A percentile compares a stretch with the other conserved stretches of the same genome.
Evolutionary conservation across 53 echinoderm and acorn worm genomes (phyloP).

Genomic region (Holothuria leucospilota): DNA sequence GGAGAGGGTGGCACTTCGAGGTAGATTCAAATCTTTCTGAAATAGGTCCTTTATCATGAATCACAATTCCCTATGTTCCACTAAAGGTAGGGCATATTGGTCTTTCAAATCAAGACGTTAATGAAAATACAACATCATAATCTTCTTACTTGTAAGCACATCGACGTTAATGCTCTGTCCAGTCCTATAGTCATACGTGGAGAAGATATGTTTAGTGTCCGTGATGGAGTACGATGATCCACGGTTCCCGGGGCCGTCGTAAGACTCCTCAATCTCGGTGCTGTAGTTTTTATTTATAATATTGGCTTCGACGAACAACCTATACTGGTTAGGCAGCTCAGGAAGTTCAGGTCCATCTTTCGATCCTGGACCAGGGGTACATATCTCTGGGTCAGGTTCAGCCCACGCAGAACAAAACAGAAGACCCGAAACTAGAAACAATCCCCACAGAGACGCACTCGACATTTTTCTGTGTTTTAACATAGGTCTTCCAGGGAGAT

Average conservation of each 20-base stretch:
- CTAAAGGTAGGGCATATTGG: too few relatives aligned
- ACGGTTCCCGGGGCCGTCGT: conserved; percentile 72
- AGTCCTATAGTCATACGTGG: conserved; percentile 68
- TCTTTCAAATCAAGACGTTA: too few relatives aligned
- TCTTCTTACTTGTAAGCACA: conserved; percentile 22
- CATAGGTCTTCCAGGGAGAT: too few relatives aligned
- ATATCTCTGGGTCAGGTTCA: conserved; percentile 62
- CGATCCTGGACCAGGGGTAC: conserved; percentile 57
- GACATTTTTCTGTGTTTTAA: too few relatives aligned
- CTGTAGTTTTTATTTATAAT: conserved; percentile 64
- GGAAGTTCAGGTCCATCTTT: conserved; percentile 71
- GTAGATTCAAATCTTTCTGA: too few relatives aligned
- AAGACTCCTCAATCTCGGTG: conserved; percentile 74
- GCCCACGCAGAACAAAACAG: not conserved
- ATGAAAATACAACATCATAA: not conserved
- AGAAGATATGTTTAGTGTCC: conserved; percentile 45
- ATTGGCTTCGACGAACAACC: conserved; percentile 63
- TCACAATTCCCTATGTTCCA: too few relatives aligned
- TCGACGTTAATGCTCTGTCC: conserved; percentile 59
- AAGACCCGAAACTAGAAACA: too few relatives aligned
- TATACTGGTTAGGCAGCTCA: conserved; percentile 59
- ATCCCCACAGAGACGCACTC: too few relatives aligned
- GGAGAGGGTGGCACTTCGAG: too few relatives aligned
- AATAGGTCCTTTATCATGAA: too few relatives aligned
- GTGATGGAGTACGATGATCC: conserved; percentile 61